These are phyloP conservation scores for Campylomormyrus numenius DNA, from an alignment of 2,113 vertebrate genomes.

Conservation along the genomic window DNA sequence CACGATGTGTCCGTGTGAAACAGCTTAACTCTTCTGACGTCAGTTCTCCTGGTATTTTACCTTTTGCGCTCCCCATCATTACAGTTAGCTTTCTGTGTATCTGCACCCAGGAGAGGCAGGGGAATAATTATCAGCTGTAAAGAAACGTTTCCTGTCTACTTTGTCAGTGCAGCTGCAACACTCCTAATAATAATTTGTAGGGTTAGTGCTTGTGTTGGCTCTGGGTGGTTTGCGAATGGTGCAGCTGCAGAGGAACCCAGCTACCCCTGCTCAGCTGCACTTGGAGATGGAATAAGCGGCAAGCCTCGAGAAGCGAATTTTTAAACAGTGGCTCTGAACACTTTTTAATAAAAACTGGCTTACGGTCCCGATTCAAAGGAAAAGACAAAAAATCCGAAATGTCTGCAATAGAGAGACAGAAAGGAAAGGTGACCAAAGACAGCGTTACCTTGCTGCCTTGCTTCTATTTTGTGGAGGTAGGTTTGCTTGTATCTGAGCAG, in stretches of 20 bases:
- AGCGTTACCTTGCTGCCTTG: conserved; percentile 74
- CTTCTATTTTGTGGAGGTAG: conserved; percentile 79
- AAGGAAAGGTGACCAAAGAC: conserved; percentile 68
- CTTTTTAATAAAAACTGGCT: conserved; percentile 10
- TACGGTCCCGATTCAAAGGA: conserved; percentile 2
- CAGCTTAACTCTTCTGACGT: conserved; percentile 25
- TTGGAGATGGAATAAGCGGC: conserved; percentile 54
- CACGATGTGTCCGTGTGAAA: conserved; percentile 19
- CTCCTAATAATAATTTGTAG: background rate
- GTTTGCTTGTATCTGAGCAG: conserved; percentile 32
- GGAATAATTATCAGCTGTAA: background rate
- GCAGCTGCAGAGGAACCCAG: conserved; percentile 9
- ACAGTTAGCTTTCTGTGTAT: background rate
- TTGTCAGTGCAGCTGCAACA: background rate
- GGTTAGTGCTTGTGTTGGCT: background rate
- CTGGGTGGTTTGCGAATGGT: conserved; percentile 1
- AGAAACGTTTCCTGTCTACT: background rate
- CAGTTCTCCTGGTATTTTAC: conserved; percentile 22
- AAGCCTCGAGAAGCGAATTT: conserved; percentile 24
- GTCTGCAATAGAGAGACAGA: conserved; percentile 69
- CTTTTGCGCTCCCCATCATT: conserved; percentile 6
- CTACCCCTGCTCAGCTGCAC: conserved; percentile 26
- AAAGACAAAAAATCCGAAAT: conserved; percentile 46
- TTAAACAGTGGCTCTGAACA: conserved; percentile 2
- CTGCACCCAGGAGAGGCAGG: background rate